Evolutionary conservation across 1,140 invertebrate genomes (phyloP).

Genomic region (Drosophila chauvacae): DNA sequence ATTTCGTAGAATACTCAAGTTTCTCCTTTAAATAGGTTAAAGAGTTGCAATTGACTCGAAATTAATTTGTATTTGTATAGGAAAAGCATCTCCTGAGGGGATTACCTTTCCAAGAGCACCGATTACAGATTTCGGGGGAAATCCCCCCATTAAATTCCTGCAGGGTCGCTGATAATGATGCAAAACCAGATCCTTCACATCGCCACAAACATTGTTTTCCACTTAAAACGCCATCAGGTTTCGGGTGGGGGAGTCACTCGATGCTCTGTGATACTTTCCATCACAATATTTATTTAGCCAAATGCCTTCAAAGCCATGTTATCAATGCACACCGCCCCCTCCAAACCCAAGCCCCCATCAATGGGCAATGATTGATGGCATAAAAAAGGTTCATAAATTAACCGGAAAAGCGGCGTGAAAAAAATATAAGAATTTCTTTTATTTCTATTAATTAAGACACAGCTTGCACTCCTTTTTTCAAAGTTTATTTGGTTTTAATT

Average conservation of each 20-base stretch:
- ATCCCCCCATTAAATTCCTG: not conserved
- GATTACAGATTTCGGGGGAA: constrained; percentile 1
- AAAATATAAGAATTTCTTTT: constrained; percentile 14
- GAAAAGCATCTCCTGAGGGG: not conserved
- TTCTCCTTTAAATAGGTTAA: not conserved
- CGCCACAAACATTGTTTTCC: constrained; percentile 63
- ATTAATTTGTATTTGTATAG: not conserved
- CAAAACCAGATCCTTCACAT: constrained; percentile 9
- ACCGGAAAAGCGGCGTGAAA: constrained; percentile 7
- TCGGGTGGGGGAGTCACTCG: not conserved
- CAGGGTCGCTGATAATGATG: constrained; percentile 18
- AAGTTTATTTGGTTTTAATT: not conserved
- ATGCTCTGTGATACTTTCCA: constrained; percentile 15
- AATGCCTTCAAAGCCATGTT: constrained; percentile 40
- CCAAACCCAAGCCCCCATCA: not conserved
- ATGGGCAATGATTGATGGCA: constrained; percentile 33
- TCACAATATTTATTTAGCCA: constrained; percentile 40
- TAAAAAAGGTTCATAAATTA: constrained; percentile 19
- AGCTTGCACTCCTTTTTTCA: constrained; percentile 42
- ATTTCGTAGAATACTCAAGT: not conserved
- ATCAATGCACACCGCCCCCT: constrained; percentile 16
- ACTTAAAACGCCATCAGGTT: constrained; percentile 59
- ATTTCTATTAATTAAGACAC: constrained; percentile 56
- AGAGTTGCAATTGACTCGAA: not conserved
- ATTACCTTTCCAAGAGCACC: not conserved